These are phyloP conservation scores for Eupithecia vulgata DNA, from an alignment of 2,888 invertebrate species.

Conservation along the genomic window DNA sequence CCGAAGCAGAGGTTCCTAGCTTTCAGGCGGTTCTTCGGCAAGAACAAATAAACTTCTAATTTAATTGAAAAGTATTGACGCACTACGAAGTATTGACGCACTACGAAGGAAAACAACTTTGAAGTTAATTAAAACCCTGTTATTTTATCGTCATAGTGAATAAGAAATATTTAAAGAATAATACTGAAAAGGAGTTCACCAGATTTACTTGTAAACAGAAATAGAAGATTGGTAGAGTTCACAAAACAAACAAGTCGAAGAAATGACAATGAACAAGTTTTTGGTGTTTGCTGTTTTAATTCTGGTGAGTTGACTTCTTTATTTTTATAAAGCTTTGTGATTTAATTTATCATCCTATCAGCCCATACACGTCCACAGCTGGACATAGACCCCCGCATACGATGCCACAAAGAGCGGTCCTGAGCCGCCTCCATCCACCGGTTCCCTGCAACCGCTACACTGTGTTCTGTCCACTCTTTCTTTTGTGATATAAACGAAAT, in stretches of 20 bases:
- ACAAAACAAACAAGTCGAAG: neutral
- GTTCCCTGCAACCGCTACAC: neutral
- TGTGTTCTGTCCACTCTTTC: neutral
- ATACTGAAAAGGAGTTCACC: neutral
- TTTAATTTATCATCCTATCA: neutral
- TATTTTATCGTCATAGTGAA: neutral
- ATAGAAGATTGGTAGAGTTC: neutral
- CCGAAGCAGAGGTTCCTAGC: constrained; percentile 51
- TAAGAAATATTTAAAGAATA: neutral
- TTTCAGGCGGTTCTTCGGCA: constrained; percentile 47
- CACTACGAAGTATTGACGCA: neutral
- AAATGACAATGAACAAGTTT: constrained; percentile 45
- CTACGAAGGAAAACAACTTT: neutral
- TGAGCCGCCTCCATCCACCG: neutral
- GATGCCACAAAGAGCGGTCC: neutral
- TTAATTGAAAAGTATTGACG: neutral
- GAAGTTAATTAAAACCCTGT: neutral
- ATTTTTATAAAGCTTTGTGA: neutral
- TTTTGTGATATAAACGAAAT: no score
- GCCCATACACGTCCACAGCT: neutral
- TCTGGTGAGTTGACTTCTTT: constrained; percentile 44
- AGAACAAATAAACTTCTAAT: constrained; percentile 32
- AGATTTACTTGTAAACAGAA: neutral
- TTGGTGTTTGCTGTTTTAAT: constrained; percentile 36
- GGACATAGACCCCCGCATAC: neutral